Evolutionary conservation across 37 sponge, comb jelly and placozoan genomes (phyloP), one percentile per base, ranked within the genome.

Genomic region (Axinella damicornis): DNA sequence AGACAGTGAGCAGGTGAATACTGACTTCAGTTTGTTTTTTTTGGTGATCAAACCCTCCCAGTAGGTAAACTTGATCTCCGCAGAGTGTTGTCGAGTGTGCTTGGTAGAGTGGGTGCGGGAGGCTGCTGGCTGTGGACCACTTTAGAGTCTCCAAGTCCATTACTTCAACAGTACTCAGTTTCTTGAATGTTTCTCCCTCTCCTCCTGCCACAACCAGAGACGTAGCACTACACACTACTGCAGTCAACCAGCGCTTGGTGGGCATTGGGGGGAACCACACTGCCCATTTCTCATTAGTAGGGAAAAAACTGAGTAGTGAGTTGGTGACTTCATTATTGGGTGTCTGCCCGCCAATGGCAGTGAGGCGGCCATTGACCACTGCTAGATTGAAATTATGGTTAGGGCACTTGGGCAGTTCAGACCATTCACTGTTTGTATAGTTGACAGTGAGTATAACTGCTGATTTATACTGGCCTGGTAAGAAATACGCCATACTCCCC

Each of bases 291-390:
- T n/a, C n/a, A n/a, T n/a, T n/a, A n/a, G n/a, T n/a, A n/a, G n/a
- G n/a, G n/a, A n/a, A n/a, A n/a, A 61, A 14, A 61, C 62, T 61
- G 62, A 61, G 27, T 2, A 61, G 62, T 25, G 22, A 27, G 62
- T 61, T 61, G 62, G 62, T 61, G 25, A 27, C 25, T 61, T 61
- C 4, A 2, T 25, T 14, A 61, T 61, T 25, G 4, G 46, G 46
- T 27, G 22, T 25, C 62, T 69, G 36, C 2, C 71, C 71, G 14
- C 71, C 71, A 34, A 69, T 37, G 71, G 71, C 33, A 38, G 71
- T 69, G 22, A 69, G 71, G 33, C 5, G 71, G 27, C 71, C 12
- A 14, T 69, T 37, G 21, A 69, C 71, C 22, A 69, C 33, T 21
- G 71, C 71, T 34, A 69, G 71, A 69, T 5, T 28, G 33, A 69